Evolutionary conservation across 2,113 vertebrate genomes (phyloP).

Genomic region (Mustelus asterias): DNA sequence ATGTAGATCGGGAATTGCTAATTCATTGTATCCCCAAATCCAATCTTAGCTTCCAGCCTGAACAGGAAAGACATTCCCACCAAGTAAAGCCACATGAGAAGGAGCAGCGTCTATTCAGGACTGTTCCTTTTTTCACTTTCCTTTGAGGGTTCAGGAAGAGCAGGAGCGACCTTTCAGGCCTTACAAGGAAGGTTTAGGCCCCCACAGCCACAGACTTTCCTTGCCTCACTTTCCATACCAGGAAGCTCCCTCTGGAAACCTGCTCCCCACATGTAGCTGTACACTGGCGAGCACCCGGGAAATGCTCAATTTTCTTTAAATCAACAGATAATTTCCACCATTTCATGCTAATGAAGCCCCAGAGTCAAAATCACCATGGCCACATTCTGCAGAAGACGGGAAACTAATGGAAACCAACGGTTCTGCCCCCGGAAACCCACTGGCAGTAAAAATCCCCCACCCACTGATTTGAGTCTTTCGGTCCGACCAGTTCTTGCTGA

Average conservation of each 20-base stretch:
- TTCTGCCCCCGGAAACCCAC: neutral
- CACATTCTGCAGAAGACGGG: neutral
- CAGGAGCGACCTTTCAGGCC: neutral
- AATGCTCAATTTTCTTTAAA: neutral
- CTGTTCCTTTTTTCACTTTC: neutral
- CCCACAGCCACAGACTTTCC: neutral
- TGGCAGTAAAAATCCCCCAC: conserved; percentile 8
- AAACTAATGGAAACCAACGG: neutral
- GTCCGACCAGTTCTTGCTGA: neutral
- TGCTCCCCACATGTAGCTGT: neutral
- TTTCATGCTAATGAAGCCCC: neutral
- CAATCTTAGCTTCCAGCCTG: neutral
- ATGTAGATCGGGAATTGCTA: neutral
- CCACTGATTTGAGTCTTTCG: neutral
- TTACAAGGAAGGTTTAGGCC: neutral
- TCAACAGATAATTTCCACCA: neutral
- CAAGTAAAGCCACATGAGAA: neutral
- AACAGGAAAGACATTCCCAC: neutral
- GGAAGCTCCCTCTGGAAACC: neutral
- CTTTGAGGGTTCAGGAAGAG: neutral
- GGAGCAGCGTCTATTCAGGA: neutral
- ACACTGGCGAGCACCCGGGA: neutral
- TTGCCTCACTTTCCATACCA: neutral
- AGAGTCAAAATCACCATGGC: neutral
- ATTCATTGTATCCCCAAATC: neutral